phyloP scores from a whole-genome alignment of 2,888 invertebrate genomes.

The Glyphotaelius pellucidus region DNA sequence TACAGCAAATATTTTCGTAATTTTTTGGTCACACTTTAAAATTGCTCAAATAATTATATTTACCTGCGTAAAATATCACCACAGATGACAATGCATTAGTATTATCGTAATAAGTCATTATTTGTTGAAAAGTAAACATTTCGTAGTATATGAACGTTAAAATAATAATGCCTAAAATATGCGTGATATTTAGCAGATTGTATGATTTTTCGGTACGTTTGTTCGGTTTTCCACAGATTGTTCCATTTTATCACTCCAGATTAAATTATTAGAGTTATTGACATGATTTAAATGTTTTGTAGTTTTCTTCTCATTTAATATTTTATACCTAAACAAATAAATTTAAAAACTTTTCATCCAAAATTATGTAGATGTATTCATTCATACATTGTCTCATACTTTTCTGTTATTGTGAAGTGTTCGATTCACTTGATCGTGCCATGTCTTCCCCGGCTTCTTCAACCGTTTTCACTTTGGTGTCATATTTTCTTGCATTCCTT shows the following conservation, averaged over 20 bases:
- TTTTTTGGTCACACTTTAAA: background rate
- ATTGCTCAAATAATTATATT: slow-evolving; percentile 6
- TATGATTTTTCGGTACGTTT: background rate
- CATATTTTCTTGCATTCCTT: too few species aligned
- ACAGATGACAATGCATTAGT: background rate
- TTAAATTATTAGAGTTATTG: background rate
- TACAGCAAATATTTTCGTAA: background rate
- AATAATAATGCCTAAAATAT: background rate
- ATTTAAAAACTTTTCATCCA: background rate
- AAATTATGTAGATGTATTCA: too few species aligned
- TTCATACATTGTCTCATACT: too few species aligned
- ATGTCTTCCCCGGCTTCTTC: too few species aligned
- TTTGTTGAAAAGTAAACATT: background rate
- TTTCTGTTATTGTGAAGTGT: too few species aligned
- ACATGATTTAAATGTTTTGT: background rate
- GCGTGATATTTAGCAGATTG: background rate
- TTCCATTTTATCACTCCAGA: background rate
- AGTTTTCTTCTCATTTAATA: background rate
- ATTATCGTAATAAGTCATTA: background rate
- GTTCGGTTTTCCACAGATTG: background rate
- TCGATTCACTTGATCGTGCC: too few species aligned
- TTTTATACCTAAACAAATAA: background rate
- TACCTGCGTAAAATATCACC: background rate
- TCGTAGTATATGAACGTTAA: background rate
- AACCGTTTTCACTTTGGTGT: too few species aligned